Percentiles rank a stretch among this genome's conserved stretches.
These are phyloP conservation scores for Phaethon lepturus DNA, from an alignment of 2,113 vertebrate species.

Conservation along the genomic window DNA sequence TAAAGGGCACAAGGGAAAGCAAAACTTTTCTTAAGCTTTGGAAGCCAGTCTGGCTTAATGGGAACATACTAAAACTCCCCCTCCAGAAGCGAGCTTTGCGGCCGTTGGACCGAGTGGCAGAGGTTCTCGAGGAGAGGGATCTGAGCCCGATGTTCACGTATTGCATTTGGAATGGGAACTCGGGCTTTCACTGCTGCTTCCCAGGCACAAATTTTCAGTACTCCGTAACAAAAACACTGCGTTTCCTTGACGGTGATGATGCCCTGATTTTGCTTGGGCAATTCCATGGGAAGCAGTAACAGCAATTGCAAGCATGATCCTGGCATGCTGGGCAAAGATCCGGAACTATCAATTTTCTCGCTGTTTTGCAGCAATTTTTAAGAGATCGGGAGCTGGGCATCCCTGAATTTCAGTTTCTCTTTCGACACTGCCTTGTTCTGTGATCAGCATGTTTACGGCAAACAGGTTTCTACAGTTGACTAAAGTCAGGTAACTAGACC, in stretches of 20 bases:
- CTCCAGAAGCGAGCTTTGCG: background rate
- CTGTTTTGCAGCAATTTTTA: background rate
- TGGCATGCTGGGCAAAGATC: background rate
- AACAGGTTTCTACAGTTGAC: background rate
- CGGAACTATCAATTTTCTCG: background rate
- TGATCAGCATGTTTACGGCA: background rate
- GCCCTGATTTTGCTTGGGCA: background rate
- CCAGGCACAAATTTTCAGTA: background rate
- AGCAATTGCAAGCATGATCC: rapidly evolving
- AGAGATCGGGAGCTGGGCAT: background rate
- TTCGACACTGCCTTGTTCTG: background rate
- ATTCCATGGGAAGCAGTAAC: background rate
- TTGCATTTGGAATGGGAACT: background rate
- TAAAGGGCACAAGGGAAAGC: background rate
- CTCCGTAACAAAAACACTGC: background rate
- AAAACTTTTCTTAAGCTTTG: constrained; percentile 8
- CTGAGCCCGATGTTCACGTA: background rate
- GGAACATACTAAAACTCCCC: background rate
- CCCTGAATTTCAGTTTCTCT: background rate
- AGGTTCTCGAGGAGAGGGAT: background rate
- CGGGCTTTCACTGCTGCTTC: background rate
- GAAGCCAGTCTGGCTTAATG: background rate
- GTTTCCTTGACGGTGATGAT: background rate
- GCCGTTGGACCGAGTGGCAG: background rate
- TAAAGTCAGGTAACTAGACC: background rate